Percentiles rank a stretch among this genome's conserved stretches.
phyloP scores from a whole-genome alignment of 2,113 vertebrate genomes.

The Emydura subglobosa region DNA sequence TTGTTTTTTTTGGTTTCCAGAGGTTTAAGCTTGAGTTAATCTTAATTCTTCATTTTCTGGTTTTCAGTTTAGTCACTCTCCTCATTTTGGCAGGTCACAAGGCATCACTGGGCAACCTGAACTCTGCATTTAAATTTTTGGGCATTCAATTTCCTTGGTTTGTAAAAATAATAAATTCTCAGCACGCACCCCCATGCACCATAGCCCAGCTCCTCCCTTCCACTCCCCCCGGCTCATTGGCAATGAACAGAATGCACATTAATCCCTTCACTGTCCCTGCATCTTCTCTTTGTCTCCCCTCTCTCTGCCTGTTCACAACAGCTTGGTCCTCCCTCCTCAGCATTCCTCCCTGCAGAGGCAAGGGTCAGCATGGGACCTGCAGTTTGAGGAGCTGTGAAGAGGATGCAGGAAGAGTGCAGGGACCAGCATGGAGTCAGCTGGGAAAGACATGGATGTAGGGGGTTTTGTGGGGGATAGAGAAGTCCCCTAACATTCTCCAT shows the following conservation, averaged over 20 bases:
- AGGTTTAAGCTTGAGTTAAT: not conserved
- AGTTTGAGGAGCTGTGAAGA: slow-evolving; percentile 19
- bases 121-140: not conserved
- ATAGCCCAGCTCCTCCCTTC: not conserved
- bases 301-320: slow-evolving; percentile 4
- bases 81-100: not conserved
- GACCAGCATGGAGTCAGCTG: not conserved
- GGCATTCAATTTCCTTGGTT: not conserved
- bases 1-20: not conserved
- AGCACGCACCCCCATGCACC: not conserved
- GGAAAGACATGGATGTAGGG: not conserved
- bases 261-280: slow-evolving; percentile 1
- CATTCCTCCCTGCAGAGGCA: slow-evolving; percentile 35
- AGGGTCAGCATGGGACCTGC: not conserved
- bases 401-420: not conserved
- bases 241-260: not conserved
- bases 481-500: not conserved
- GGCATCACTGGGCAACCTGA: not conserved
- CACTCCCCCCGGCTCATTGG: not conserved
- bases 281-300: not conserved
- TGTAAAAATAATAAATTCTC: not conserved
- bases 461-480: not conserved
- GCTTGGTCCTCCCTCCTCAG: slow-evolving; percentile 7
- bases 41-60: not conserved
- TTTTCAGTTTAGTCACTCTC: slow-evolving; percentile 5